Percentiles rank a stretch among this genome's conserved stretches.
Conservation (phyloP, 2,113 vertebrate genomes). For the Symphodus melops region DNA sequence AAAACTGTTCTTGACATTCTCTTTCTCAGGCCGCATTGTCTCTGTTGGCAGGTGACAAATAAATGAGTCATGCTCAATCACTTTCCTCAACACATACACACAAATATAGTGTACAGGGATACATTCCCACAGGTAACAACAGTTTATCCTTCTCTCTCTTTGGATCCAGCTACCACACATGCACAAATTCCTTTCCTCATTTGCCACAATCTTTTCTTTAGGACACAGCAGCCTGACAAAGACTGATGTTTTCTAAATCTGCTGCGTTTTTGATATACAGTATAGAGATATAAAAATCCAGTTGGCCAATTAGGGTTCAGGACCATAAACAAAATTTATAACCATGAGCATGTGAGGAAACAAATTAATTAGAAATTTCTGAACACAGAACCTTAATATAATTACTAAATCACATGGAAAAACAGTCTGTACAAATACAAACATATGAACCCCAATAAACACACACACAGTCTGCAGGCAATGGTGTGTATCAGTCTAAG, state of each 20-base stretch:
- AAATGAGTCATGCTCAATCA: slow-evolving; percentile 44
- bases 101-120: background rate
- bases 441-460: background rate
- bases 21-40: slow-evolving; percentile 23
- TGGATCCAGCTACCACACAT: slow-evolving; percentile 20
- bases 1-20: slow-evolving; percentile 8
- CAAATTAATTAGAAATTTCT: slow-evolving; percentile 2
- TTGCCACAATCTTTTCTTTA: background rate
- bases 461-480: slow-evolving; percentile 13
- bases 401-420: no score
- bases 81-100: slow-evolving; percentile 11
- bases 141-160: slow-evolving; percentile 41
- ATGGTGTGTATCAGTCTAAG: slow-evolving; percentile 39
- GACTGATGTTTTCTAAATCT: background rate
- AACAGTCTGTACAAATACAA: background rate
- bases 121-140: slow-evolving; percentile 37
- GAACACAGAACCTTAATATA: background rate
- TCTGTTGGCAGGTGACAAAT: slow-evolving; percentile 35
- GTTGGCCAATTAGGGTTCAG: slow-evolving; percentile 50
- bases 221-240: background rate
- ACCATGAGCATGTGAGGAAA: slow-evolving; percentile 14
- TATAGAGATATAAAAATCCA: slow-evolving; percentile 32
- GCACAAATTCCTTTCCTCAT: slow-evolving; percentile 17
- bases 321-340: slow-evolving; percentile 28
- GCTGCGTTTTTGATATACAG: slow-evolving; percentile 7